Conservation (phyloP, 37 sponge, comb jelly and placozoan species). For the Mnemiopsis leidyi region DNA sequence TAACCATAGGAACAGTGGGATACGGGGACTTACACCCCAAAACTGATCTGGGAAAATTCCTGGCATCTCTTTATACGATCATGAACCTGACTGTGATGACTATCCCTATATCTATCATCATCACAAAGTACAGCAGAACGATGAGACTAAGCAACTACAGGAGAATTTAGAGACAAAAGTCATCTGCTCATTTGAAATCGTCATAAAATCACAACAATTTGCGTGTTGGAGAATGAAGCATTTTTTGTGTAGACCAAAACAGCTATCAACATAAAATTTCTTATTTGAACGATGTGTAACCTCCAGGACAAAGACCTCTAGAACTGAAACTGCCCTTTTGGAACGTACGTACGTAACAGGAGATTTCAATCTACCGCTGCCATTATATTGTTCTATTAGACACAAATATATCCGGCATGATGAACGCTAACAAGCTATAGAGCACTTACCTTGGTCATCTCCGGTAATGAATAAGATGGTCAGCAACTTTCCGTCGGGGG, state of each 20-base stretch:
- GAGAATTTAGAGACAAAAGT: too few relatives aligned
- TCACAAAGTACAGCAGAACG: neutral
- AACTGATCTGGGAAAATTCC: conserved; percentile 24
- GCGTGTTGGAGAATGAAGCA: too few relatives aligned
- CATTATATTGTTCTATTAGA: too few relatives aligned
- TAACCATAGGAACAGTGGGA: neutral
- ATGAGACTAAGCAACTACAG: neutral
- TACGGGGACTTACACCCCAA: neutral
- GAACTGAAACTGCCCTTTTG: too few relatives aligned
- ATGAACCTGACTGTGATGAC: neutral
- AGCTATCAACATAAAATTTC: too few relatives aligned
- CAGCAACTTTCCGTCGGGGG: neutral
- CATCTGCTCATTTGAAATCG: too few relatives aligned
- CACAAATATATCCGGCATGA: neutral
- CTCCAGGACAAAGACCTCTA: too few relatives aligned
- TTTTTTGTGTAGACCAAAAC: too few relatives aligned
- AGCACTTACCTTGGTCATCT: neutral
- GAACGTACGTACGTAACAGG: too few relatives aligned
- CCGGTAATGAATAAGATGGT: neutral
- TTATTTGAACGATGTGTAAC: too few relatives aligned
- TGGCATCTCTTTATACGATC: neutral
- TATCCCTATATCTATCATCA: neutral
- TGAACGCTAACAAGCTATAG: neutral
- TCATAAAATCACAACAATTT: too few relatives aligned
- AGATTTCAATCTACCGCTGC: too few relatives aligned